These are phyloP conservation scores for Aurelia coerulea DNA, from an alignment of 30 jellyfish, hydroid and myxozoan species.

Conservation along the genomic window DNA sequence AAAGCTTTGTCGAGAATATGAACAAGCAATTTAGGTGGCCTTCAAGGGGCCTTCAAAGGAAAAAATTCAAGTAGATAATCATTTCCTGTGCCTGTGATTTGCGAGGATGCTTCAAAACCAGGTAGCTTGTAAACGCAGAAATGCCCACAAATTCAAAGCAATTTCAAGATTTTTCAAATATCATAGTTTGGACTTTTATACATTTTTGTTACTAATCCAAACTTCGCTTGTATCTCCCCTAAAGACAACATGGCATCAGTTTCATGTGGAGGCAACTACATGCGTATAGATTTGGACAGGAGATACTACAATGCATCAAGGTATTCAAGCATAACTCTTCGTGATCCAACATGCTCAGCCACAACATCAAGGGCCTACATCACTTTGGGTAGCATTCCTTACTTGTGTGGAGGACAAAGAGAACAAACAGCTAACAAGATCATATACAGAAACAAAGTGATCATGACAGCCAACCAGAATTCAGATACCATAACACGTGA, in stretches of 20 bases:
- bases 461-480: conserved; percentile 18
- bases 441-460: conserved; percentile 35
- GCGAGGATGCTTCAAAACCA: no score
- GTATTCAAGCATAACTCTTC: conserved; percentile 27
- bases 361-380: not conserved
- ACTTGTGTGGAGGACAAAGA: conserved; percentile 28
- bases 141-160: not conserved
- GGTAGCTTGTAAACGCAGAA: not conserved
- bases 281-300: conserved; percentile 16
- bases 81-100: no score
- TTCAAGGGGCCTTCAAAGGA: no score
- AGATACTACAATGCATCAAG: conserved; percentile 15
- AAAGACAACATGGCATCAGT: conserved; percentile 11
- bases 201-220: not conserved
- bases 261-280: conserved; percentile 34
- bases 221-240: not conserved
- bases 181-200: no score
- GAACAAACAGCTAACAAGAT: conserved; percentile 10
- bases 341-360: conserved; percentile 28
- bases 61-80: no score
- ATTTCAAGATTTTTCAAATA: no score
- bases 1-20: no score
- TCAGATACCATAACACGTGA: conserved; percentile 26
- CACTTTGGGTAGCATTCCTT: conserved; percentile 24
- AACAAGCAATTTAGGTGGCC: no score